These are phyloP conservation scores for Cryptophagus acutangulus DNA, from an alignment of 2,888 invertebrate genomes.

Conservation along the genomic window DNA sequence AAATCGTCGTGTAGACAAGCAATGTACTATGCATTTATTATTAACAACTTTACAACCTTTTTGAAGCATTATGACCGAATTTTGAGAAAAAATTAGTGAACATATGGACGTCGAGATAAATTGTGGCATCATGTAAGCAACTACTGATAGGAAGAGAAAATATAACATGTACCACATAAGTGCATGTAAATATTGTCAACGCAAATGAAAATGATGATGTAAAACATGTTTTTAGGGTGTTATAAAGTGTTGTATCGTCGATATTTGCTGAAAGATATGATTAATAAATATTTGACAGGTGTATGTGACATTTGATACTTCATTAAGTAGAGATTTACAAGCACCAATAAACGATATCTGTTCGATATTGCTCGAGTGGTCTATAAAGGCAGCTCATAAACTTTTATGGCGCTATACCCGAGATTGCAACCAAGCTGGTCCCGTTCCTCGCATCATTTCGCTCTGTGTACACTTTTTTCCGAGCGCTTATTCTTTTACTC, in stretches of 20 bases:
- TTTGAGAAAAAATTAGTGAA: no score
- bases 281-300: slow-evolving; percentile 43
- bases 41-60: no score
- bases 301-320: slow-evolving; percentile 44
- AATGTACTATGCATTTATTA: no score
- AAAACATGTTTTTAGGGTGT: slow-evolving; percentile 16
- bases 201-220: slow-evolving; percentile 18
- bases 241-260: slow-evolving; percentile 22
- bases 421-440: no score
- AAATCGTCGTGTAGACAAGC: no score
- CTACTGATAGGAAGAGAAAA: no score
- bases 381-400: slow-evolving; percentile 45
- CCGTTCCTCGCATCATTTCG: no score
- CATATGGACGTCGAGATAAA: no score
- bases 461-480: no score
- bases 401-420: slow-evolving; percentile 41
- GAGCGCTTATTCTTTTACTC: no score
- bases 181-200: slow-evolving; percentile 11
- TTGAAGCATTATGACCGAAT: no score
- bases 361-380: slow-evolving; percentile 43
- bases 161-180: background rate
- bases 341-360: slow-evolving; percentile 46
- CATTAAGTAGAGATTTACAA: slow-evolving; percentile 46
- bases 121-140: no score
- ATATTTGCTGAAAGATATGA: slow-evolving; percentile 32